Percentiles rank a stretch among this genome's conserved stretches.
Conservation (phyloP, 2,113 vertebrate genomes). For the Haplochromis vanheusdeni region DNA sequence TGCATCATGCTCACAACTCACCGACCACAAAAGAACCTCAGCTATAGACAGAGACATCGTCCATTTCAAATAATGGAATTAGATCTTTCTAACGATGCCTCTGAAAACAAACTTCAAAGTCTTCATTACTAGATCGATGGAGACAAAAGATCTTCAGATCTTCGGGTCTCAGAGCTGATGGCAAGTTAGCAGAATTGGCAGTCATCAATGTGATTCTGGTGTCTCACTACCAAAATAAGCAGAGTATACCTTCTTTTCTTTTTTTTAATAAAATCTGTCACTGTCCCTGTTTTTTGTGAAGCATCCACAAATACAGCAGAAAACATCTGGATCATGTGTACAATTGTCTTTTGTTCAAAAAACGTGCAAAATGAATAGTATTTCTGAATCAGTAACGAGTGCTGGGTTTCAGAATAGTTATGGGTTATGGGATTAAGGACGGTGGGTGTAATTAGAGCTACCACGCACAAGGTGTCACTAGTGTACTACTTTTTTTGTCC, state of each 20-base stretch:
- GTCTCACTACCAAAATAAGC: not conserved
- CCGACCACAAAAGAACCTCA: not conserved
- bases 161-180: not conserved
- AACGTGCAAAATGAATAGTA: not conserved
- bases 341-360: not conserved
- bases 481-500: not conserved
- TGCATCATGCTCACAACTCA: not conserved
- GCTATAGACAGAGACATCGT: not conserved
- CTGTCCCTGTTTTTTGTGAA: not conserved
- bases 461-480: constrained; percentile 30
- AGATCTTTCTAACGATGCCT: not conserved
- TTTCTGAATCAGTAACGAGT: not conserved
- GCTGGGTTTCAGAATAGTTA: not conserved
- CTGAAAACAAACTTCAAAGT: not conserved
- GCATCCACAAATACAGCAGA: not conserved
- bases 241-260: not conserved
- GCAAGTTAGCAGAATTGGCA: not conserved
- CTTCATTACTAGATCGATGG: not conserved
- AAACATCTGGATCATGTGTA: not conserved
- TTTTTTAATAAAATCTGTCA: not conserved
- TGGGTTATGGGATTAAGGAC: not conserved
- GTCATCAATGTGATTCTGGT: not conserved
- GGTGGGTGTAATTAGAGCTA: not conserved
- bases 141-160: not conserved
- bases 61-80: not conserved